These are phyloP conservation scores for Baccha elongata DNA, from an alignment of 2,888 invertebrate species.

Conservation along the genomic window DNA sequence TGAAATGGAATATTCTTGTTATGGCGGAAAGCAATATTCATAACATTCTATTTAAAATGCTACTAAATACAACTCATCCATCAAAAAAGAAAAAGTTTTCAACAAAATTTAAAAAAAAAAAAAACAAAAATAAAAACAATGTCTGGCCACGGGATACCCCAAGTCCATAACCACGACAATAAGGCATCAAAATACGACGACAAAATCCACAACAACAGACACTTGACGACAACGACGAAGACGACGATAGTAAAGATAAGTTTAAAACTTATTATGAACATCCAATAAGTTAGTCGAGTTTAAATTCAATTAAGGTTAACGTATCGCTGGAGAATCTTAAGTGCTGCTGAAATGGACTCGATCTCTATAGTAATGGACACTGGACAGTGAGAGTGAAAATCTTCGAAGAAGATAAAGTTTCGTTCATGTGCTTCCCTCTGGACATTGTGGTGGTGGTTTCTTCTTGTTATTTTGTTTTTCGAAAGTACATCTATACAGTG, in stretches of 20 bases:
- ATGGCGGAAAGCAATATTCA: constrained; percentile 21
- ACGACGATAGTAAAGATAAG: constrained; percentile 12
- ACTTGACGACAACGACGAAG: too few species aligned
- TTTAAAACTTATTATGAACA: constrained; percentile 37
- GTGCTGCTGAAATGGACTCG: constrained; percentile 25
- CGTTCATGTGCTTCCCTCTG: background rate
- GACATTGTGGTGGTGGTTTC: background rate
- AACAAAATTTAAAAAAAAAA: background rate
- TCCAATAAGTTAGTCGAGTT: constrained; percentile 33
- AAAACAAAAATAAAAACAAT: background rate
- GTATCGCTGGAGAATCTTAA: constrained; percentile 42
- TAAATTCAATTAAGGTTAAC: constrained; percentile 46
- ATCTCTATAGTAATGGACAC: constrained; percentile 9
- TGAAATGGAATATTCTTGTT: constrained; percentile 22
- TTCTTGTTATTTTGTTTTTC: background rate
- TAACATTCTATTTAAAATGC: constrained; percentile 19
- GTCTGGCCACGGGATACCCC: constrained; percentile 2
- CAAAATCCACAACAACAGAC: background rate
- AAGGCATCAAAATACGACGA: background rate
- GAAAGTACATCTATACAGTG: background rate
- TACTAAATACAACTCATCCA: constrained; percentile 12
- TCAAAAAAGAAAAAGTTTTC: background rate
- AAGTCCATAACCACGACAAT: background rate
- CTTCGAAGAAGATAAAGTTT: constrained; percentile 17
- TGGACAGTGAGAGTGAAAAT: constrained; percentile 7